phyloP scores from a whole-genome alignment of 2,888 invertebrate species.

The Plebejus anna region DNA sequence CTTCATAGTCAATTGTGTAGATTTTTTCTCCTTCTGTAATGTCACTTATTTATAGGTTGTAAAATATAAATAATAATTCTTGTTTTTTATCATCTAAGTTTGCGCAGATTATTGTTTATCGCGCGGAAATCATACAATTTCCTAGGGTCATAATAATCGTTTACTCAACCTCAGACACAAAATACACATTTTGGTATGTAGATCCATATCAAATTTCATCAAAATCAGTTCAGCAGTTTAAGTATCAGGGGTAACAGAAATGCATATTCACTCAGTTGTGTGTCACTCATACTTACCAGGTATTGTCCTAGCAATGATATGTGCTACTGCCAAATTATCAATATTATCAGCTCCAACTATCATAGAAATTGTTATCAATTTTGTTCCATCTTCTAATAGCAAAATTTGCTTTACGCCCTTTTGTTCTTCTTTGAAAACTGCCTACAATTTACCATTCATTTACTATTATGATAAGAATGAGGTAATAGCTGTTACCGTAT shows the following conservation, averaged over 20 bases:
- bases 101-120: not conserved
- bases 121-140: not conserved
- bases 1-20: slow-evolving; percentile 90
- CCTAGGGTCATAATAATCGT: not conserved
- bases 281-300: slow-evolving; percentile 78
- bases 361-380: slow-evolving; percentile 87
- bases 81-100: not conserved
- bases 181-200: not conserved
- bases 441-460: slow-evolving; percentile 56
- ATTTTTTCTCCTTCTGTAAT: slow-evolving; percentile 85
- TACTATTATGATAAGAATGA: too few relatives aligned
- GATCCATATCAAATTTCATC: not conserved
- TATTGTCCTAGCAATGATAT: slow-evolving; percentile 84
- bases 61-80: too few relatives aligned
- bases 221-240: not conserved
- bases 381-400: slow-evolving; percentile 86
- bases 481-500: too few relatives aligned
- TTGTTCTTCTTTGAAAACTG: slow-evolving; percentile 90
- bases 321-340: slow-evolving; percentile 84
- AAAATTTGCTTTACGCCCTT: slow-evolving; percentile 87
- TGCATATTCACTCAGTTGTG: too few relatives aligned
- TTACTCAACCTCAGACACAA: not conserved
- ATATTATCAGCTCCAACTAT: slow-evolving; percentile 76
- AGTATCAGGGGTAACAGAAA: not conserved
- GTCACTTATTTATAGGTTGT: not conserved